Evolutionary conservation across 2,797 vertebrate genomes (phyloP).

Genomic region (Margarornis squamiger): DNA sequence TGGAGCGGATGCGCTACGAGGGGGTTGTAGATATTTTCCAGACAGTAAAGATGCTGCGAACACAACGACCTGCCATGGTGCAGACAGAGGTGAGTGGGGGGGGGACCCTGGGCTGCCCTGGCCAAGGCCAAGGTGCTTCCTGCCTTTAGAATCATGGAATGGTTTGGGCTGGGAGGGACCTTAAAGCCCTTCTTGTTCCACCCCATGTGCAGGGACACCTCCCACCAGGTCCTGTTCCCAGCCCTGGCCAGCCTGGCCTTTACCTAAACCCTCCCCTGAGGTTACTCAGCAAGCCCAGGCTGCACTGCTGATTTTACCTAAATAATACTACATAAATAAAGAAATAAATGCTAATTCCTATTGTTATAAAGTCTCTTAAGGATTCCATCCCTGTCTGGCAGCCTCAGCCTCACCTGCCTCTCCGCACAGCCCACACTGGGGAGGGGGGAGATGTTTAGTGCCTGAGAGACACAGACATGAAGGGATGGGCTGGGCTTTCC

Average conservation of each 20-base stretch:
- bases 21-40: conserved; percentile 99
- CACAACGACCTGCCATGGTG: conserved; percentile 97
- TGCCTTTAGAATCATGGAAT: not conserved
- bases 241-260: not conserved
- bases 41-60: conserved; percentile 98
- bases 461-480: not conserved
- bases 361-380: not conserved
- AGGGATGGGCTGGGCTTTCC: not conserved
- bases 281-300: not conserved
- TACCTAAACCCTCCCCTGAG: not conserved
- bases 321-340: not conserved
- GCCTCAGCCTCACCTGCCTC: not conserved
- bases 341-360: not conserved
- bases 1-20: conserved; percentile 98
- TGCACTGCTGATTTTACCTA: not conserved
- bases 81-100: conserved; percentile 88
- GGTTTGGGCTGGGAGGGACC: not conserved
- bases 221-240: not conserved
- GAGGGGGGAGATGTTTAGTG: not conserved
- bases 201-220: not conserved
- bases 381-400: not conserved
- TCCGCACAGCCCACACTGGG: not conserved
- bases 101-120: not conserved
- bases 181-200: not conserved
- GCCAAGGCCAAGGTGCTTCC: rapidly evolving